A percentile compares a stretch with the other conserved stretches of the same genome.
Conservation (phyloP, 1,140 invertebrate species). For the Gyrodactylus salaris region DNA sequence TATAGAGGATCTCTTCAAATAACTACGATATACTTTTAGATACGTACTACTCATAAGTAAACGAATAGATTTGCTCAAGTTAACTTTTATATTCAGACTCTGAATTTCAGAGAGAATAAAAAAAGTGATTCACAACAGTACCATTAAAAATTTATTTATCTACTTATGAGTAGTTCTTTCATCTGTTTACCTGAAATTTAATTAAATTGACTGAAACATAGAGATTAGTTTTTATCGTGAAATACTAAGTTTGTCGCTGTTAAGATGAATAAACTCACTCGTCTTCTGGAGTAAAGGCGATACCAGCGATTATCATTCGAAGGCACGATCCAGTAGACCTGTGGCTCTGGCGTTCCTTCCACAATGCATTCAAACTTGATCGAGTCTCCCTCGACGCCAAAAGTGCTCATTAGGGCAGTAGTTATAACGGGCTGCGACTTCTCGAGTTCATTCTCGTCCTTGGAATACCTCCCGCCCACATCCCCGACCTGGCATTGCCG, state of each 20-base stretch:
- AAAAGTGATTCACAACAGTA: no score
- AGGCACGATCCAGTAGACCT: slow-evolving; percentile 18
- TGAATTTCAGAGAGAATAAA: no score
- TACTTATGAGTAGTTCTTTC: no score
- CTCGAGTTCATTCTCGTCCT: not conserved
- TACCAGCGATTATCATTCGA: not conserved
- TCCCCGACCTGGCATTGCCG: not conserved
- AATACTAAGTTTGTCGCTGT: not conserved
- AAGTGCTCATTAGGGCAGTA: not conserved
- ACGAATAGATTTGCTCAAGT: no score
- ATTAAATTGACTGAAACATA: no score
- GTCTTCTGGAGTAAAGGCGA: not conserved
- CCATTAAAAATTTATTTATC: no score
- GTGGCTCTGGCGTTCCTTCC: slow-evolving; percentile 17
- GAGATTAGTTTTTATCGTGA: no score
- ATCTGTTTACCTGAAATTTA: no score
- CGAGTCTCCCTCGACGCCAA: slow-evolving; percentile 14
- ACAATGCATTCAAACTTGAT: slow-evolving; percentile 15
- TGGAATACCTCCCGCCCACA: not conserved
- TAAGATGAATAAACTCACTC: not conserved
- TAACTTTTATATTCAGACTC: no score
- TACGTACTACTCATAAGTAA: no score
- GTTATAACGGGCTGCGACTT: not conserved
- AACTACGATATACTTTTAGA: no score
- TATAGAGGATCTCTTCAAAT: no score